phyloP scores from a whole-genome alignment of 2,888 invertebrate genomes.

The Lordiphosa fenestrarum region DNA sequence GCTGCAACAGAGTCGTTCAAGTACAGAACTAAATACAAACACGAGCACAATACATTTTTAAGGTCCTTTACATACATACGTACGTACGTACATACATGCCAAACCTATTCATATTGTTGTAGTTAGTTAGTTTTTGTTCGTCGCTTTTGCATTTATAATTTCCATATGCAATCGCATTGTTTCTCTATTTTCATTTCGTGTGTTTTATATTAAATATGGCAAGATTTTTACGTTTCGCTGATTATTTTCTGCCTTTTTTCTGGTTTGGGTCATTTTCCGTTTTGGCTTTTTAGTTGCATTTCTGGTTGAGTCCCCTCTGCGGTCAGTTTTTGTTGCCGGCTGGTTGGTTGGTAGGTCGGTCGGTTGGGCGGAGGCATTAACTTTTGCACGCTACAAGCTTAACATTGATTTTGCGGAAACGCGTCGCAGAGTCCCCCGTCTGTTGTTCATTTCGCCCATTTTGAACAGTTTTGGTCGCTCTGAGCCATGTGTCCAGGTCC shows the following conservation, averaged over 20 bases:
- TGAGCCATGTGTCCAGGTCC: slow-evolving; percentile 58
- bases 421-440: slow-evolving; percentile 26
- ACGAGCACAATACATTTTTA: background rate
- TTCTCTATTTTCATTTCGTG: slow-evolving; percentile 11
- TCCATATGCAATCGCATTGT: slow-evolving; percentile 17
- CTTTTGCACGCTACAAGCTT: slow-evolving; percentile 58
- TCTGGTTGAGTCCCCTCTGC: slow-evolving; percentile 24
- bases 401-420: slow-evolving; percentile 60
- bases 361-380: slow-evolving; percentile 41
- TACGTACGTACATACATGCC: slow-evolving; percentile 13
- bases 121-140: slow-evolving; percentile 9
- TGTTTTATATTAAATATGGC: slow-evolving; percentile 33
- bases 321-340: slow-evolving; percentile 33
- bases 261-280: slow-evolving; percentile 31
- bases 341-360: slow-evolving; percentile 4
- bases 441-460: slow-evolving; percentile 6
- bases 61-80: slow-evolving; percentile 4
- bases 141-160: slow-evolving; percentile 47
- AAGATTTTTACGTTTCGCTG: slow-evolving; percentile 35
- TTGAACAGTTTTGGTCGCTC: slow-evolving; percentile 20
- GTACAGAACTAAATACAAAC: slow-evolving; percentile 1
- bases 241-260: slow-evolving; percentile 32
- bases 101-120: slow-evolving; percentile 35
- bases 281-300: slow-evolving; percentile 37
- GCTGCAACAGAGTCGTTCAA: slow-evolving; percentile 37